Evolutionary conservation across 1,140 invertebrate species (phyloP), one percentile per base, ranked within the genome.

Genomic region (Carposina sasakii): DNA sequence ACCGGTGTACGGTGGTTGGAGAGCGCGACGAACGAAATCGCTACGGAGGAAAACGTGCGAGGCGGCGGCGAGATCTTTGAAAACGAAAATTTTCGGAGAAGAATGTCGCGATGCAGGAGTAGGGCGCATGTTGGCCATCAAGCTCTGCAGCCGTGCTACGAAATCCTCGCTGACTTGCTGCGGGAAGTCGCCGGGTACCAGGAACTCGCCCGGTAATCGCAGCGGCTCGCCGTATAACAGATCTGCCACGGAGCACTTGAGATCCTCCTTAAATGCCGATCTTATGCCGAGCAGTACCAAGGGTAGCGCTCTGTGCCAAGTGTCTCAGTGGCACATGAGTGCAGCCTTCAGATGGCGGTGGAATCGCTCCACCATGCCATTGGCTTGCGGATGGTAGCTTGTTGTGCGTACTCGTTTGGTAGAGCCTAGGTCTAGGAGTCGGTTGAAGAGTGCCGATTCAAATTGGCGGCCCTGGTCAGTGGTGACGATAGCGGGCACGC

Each of bases 391-490:
- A 15, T n/a, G n/a, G n/a, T n/a, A n/a, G n/a, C n/a, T n/a, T 16
- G 26, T 76, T 0, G 68, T 76, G 6, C 48, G 46, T 6, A 47
- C 17, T 4, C 21, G 42, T 1, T 40, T 22, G 9, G 33, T 47
- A 2, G 58, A 63, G 8, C 42, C 33, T 0, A 56, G 17, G 2
- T 48, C 9, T 13, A 24, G 42, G 9, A 62, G 41, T 2, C 20
- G 8, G 20, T 47, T 42, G 30, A 74, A 73, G 8, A 78, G 37
- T 12, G 43, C 22, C 20, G 57, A 63, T 42, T 77, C 60, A 36
- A 86, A 87, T 48, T 81, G 77, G 0, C 51, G 16, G 2, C 81
- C 81, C 41, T 68, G 68, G 48, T 87, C 83, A 0, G 76, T 82
- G 0, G 72, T 85, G 9, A 87, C 68, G 10, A 19, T 36, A 0